A percentile compares a stretch with the other conserved stretches of the same genome.
Evolutionary conservation across 2,888 invertebrate genomes (phyloP).

Genomic region (Gasteruption jaculator): DNA sequence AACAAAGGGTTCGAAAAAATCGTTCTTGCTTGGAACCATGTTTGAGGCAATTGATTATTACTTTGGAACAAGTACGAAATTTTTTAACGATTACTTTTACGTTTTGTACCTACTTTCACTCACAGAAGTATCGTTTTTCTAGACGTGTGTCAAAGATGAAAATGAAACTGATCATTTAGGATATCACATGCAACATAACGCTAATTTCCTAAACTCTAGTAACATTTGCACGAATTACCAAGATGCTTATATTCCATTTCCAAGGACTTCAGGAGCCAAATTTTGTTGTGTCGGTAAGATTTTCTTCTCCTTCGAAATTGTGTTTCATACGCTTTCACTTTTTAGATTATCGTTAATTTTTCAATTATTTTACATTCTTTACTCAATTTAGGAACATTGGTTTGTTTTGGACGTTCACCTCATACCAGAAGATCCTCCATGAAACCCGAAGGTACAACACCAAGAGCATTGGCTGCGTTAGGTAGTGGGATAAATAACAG

Average conservation of each 20-base stretch:
- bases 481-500: constrained; percentile 55
- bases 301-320: too few relatives aligned
- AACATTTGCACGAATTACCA: constrained; percentile 48
- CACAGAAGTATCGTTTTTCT: constrained; percentile 13
- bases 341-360: too few relatives aligned
- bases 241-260: constrained; percentile 88
- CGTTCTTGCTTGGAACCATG: constrained; percentile 86
- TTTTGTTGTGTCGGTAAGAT: constrained; percentile 82
- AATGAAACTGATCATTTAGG: constrained; percentile 40
- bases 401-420: constrained; percentile 78
- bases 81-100: constrained; percentile 10
- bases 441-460: constrained; percentile 73
- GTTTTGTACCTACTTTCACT: neutral
- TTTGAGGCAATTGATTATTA: constrained; percentile 65
- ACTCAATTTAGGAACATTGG: constrained; percentile 60
- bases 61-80: constrained; percentile 57
- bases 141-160: constrained; percentile 47
- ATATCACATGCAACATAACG: constrained; percentile 42
- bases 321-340: too few relatives aligned
- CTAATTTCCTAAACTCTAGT: constrained; percentile 42
- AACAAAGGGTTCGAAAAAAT: constrained; percentile 78
- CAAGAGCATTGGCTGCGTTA: constrained; percentile 72
- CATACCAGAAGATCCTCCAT: constrained; percentile 65
- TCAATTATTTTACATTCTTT: neutral
- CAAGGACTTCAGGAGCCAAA: constrained; percentile 87